Evolutionary conservation across 2,888 invertebrate species (phyloP), one percentile per base, ranked within the genome.

Genomic region (Xestobium rufovillosum): DNA sequence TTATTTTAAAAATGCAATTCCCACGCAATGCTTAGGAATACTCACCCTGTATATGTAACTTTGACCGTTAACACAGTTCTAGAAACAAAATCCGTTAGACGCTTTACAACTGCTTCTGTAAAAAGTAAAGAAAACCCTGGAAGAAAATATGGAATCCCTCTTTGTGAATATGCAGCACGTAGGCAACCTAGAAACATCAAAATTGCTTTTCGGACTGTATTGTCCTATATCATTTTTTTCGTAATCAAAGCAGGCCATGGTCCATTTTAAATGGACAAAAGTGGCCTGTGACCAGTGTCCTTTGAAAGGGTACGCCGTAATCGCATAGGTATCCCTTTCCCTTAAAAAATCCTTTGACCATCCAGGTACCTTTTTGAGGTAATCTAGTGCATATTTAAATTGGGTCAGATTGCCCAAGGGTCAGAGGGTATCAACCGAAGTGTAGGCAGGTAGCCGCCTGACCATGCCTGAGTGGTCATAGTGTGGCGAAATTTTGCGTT

Each of bases 331-430:
- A 38, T 41, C 42, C 43, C 42, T 51, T 39, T 46, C 14, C 26
- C 28, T 14, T 31, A 12, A 39, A 39, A 35, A 39, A 39, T 39
- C 45, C 39, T 46, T 45, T 52, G 51, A 46, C 49, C 52, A 52
- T 31, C 39, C n/a, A n/a, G n/a, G 40, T 37, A 39, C 43, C 45
- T 43, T 48, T 48, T 46, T 44, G 31, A 47, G 45, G 44, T 49
- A 50, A 55, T 52, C 49, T 41, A 26, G 42, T 49, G 41, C 43
- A 44, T 49, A 56, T 57, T 57, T 56, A 57, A 57, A 57, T 57
- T 56, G 49, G 57, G 50, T 54, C 56, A 52, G 44, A 54, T 54
- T 51, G 49, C 52, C n/a, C 41, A 31, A 39, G 48, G 56, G 55
- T 52, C 52, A 51, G 47, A 55, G 57, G 56, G 56, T 55, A 53